Percentiles rank a stretch among this genome's conserved stretches.
Evolutionary conservation across 2,888 invertebrate genomes (phyloP).

Genomic region (Odontocolon sp.): DNA sequence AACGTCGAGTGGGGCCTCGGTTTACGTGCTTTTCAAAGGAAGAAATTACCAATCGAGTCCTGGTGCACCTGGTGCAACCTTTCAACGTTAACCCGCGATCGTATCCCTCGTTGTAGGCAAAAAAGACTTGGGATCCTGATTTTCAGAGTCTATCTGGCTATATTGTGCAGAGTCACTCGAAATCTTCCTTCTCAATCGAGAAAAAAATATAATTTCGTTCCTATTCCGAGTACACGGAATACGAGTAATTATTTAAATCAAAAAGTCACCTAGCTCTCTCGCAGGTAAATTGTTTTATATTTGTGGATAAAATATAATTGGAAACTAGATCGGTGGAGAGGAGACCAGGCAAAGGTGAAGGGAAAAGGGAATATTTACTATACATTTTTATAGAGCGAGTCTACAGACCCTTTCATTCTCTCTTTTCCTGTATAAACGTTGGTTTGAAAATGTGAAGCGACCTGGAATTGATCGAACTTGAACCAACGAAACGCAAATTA

Average conservation of each 20-base stretch:
- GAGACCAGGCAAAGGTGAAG: neutral
- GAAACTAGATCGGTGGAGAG: neutral
- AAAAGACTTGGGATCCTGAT: neutral
- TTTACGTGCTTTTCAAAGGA: neutral
- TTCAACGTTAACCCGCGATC: no score
- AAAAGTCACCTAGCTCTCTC: neutral
- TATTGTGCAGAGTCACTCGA: neutral
- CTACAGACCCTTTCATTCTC: neutral
- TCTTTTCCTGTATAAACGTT: neutral
- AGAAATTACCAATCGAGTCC: neutral
- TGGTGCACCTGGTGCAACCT: neutral
- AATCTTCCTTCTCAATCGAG: constrained; percentile 17
- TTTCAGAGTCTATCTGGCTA: neutral
- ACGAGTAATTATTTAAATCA: constrained; percentile 30
- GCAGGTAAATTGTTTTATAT: neutral
- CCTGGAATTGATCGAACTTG: neutral
- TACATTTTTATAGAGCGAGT: neutral
- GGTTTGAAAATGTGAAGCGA: neutral
- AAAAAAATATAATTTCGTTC: neutral
- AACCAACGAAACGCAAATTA: constrained; percentile 7
- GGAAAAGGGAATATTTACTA: neutral
- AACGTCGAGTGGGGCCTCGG: constrained; percentile 12
- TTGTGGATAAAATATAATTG: constrained; percentile 12
- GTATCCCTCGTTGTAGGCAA: neutral
- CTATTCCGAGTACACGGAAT: neutral